Evolutionary conservation across 2,888 invertebrate genomes (phyloP).

Genomic region (Pantelozetes paolii): DNA sequence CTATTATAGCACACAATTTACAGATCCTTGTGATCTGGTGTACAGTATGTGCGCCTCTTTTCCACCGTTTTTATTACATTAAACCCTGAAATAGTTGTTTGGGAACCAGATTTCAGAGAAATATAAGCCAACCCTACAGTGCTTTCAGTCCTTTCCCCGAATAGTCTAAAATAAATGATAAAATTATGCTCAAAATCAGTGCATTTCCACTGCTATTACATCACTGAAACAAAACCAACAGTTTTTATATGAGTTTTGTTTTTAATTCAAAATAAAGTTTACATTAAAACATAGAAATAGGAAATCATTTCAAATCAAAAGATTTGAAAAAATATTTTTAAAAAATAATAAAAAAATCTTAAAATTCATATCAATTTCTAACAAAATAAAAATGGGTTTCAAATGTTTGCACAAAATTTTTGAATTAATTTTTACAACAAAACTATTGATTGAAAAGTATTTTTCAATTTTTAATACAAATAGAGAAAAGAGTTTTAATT

Average conservation of each 20-base stretch:
- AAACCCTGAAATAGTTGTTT: neutral
- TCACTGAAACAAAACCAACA: neutral
- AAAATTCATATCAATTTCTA: no score
- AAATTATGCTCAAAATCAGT: neutral
- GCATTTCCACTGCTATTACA: neutral
- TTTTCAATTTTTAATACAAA: no score
- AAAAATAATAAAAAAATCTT: no score
- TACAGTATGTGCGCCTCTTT: neutral
- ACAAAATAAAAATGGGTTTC: no score
- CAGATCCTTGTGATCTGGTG: neutral
- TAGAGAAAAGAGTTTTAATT: no score
- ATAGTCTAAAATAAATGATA: neutral
- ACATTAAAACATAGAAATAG: no score
- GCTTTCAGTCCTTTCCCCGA: conserved; percentile 13
- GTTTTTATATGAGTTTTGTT: neutral
- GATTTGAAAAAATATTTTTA: no score
- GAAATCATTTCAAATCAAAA: no score
- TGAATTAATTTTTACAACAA: no score
- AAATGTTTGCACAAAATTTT: no score
- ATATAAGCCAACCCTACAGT: neutral
- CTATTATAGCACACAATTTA: neutral
- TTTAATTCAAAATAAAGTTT: neutral
- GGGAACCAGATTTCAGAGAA: conserved; percentile 10
- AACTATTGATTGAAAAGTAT: no score
- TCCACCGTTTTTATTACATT: neutral